Evolutionary conservation across 2,797 vertebrate genomes (phyloP), one percentile per base, ranked within the genome.

Genomic region (Macrochelys suwanniensis): DNA sequence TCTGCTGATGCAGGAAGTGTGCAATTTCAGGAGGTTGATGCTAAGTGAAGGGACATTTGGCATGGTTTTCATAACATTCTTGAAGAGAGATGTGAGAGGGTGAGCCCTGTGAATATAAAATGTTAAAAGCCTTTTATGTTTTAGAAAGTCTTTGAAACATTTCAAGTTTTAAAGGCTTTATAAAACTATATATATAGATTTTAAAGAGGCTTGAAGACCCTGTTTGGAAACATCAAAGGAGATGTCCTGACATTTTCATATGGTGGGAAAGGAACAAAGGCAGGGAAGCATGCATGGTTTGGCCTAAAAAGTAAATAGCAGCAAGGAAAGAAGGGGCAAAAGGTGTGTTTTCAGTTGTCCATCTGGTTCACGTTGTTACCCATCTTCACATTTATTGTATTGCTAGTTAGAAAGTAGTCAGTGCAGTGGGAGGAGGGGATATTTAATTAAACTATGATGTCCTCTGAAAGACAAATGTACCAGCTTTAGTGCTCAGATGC

Each of bases 381-480:
- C 11, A 17, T 93, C 79, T 89, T 93, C 80, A 23, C 65, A 96
- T 94, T 94, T 89, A 65, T 94, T 85, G 83, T 77, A 93, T 50
- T 89, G 54, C 33, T 92, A 51, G 92, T 96, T 93, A 88, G 87
- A 95, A 94, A 96, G 94, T 10, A 88, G 87, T 77, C 83, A 83
- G 91, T 90, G 92, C 83, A 83, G 91, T 90, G 92, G 94, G 94
- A 95, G 85, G 92, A 87, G 9, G 94, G 96, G 96, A 96, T 80
- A 80, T 90, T 91, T 97, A 90, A 96, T 88, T 94, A 96, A 96
- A 90, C 95, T 87, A 87, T 96, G 92, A 96, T 96, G 94, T 95
- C 95, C 90, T 85, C 90, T 89, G 79, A 89, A 95, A 94, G 90
- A 94, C 53, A 88, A 92, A 95, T 94, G 87, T 96, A 94, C 90